phyloP scores from a whole-genome alignment of 2,113 vertebrate genomes.

The Donacobius atricapilla region DNA sequence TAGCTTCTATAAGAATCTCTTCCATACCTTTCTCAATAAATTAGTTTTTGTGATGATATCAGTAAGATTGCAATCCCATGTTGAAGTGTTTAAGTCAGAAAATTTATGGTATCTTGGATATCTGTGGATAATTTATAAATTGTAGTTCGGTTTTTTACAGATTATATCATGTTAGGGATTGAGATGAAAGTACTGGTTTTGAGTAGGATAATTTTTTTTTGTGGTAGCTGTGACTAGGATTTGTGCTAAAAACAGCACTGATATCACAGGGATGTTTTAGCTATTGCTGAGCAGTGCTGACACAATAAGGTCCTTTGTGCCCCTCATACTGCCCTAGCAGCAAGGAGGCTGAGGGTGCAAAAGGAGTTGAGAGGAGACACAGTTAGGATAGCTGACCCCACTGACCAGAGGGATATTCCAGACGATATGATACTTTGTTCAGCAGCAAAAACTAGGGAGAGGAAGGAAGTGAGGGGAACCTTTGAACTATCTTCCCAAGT shows the following conservation, averaged over 20 bases:
- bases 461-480: fast-evolving
- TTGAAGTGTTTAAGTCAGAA: neutral
- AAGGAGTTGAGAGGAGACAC: neutral
- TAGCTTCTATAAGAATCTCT: neutral
- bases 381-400: neutral
- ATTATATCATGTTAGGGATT: neutral
- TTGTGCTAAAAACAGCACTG: neutral
- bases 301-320: neutral
- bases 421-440: fast-evolving
- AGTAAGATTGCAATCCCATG: neutral
- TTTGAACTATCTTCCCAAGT: neutral
- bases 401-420: neutral
- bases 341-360: neutral
- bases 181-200: neutral
- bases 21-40: neutral
- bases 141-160: neutral
- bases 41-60: neutral
- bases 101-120: neutral
- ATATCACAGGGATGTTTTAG: neutral
- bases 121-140: neutral
- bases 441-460: neutral
- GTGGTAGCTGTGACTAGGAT: neutral
- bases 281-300: neutral
- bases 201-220: neutral
- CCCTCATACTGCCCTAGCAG: fast-evolving